Conservation (phyloP, 2,113 vertebrate species). For the Engraulis encrasicolus region DNA sequence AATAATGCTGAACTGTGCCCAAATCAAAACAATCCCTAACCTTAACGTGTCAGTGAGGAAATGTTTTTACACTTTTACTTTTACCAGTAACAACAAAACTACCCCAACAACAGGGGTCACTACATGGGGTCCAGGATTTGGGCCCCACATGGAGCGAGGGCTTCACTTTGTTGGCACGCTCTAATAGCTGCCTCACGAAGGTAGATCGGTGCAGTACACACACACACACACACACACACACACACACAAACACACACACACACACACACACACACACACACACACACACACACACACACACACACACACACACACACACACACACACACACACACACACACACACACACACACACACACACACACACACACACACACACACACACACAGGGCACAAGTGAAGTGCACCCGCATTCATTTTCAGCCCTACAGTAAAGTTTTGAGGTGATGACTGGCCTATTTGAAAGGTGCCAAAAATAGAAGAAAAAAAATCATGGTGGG, state of each 20-base stretch:
- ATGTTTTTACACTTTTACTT: no score
- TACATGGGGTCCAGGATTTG: no score
- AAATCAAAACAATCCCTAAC: no score
- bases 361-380: neutral
- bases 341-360: neutral
- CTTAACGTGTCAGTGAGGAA: no score
- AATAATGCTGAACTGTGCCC: no score
- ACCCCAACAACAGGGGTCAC: no score
- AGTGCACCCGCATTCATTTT: neutral
- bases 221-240: neutral
- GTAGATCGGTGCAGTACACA: no score
- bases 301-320: neutral
- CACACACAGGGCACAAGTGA: neutral
- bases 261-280: neutral
- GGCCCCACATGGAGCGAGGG: no score
- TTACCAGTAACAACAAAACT: no score
- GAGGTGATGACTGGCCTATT: neutral
- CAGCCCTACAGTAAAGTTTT: neutral
- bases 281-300: neutral
- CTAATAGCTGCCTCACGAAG: no score
- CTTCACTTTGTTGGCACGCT: no score
- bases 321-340: neutral
- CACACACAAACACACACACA: neutral
- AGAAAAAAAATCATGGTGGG: neutral
- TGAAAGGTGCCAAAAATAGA: neutral